phyloP scores from a whole-genome alignment of 1,140 invertebrate species.

The Brachionus plicatilis region DNA sequence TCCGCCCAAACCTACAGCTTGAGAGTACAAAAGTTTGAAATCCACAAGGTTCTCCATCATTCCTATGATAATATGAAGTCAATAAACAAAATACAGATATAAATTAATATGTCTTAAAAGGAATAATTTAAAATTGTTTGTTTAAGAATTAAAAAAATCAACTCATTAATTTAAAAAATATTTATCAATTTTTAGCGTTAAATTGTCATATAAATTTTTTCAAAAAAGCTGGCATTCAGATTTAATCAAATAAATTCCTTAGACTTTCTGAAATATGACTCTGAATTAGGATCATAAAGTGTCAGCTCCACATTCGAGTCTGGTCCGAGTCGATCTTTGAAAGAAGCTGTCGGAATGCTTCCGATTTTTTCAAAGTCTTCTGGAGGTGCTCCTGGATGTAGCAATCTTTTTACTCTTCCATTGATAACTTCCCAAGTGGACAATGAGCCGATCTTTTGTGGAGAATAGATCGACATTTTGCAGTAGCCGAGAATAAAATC shows the following conservation, averaged over 20 bases:
- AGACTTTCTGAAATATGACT: not conserved
- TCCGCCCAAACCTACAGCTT: too few species aligned
- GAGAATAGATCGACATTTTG: conserved; percentile 11
- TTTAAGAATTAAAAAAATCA: too few species aligned
- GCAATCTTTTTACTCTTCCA: not conserved
- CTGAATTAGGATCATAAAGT: conserved; percentile 21
- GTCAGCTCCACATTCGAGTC: not conserved
- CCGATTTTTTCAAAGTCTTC: not conserved
- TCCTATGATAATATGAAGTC: too few species aligned
- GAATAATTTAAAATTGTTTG: too few species aligned
- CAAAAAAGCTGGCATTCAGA: not conserved
- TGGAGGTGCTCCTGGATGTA: conserved; percentile 30
- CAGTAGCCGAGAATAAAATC: conserved; percentile 20
- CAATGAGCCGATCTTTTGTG: conserved; percentile 14
- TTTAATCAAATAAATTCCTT: not conserved
- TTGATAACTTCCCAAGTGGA: conserved; percentile 36
- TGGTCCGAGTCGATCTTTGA: conserved; percentile 21
- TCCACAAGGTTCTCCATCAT: too few species aligned
- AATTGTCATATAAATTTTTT: not conserved
- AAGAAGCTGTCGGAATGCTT: conserved; percentile 4
- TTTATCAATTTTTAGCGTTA: too few species aligned
- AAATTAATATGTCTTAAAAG: too few species aligned
- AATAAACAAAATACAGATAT: too few species aligned
- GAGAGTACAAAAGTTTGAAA: too few species aligned
- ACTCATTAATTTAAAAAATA: too few species aligned